Evolutionary conservation across 2,888 invertebrate species (phyloP).

Genomic region (Spilosoma lubricipeda): DNA sequence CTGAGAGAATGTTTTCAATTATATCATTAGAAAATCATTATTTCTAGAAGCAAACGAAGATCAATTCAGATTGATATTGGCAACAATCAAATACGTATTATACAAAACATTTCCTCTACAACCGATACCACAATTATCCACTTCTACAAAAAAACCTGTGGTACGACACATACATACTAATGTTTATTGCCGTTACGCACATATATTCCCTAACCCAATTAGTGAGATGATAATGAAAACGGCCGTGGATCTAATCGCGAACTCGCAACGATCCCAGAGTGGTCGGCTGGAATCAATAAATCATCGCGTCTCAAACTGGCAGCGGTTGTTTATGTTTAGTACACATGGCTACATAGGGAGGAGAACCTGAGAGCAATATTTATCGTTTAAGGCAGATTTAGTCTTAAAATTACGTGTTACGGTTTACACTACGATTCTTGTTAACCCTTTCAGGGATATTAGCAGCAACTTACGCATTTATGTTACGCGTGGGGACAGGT

Average conservation of each 20-base stretch:
- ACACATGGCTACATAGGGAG: slow-evolving; percentile 32
- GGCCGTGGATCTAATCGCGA: slow-evolving; percentile 67
- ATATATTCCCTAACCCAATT: slow-evolving; percentile 66
- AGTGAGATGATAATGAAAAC: slow-evolving; percentile 75
- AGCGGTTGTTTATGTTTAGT: slow-evolving; percentile 50
- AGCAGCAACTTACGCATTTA: background rate
- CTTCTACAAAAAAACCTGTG: slow-evolving; percentile 5
- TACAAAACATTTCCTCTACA: background rate
- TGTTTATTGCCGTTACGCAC: slow-evolving; percentile 27
- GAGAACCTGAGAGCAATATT: background rate
- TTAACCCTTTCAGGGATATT: background rate
- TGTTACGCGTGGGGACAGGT: no score
- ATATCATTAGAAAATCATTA: background rate
- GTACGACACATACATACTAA: slow-evolving; percentile 32
- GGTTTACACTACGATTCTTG: background rate
- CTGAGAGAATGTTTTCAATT: background rate
- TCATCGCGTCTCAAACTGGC: slow-evolving; percentile 78
- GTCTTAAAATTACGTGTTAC: background rate
- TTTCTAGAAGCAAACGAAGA: background rate
- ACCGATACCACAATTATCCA: background rate
- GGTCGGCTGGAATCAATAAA: slow-evolving; percentile 79
- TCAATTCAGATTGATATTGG: background rate
- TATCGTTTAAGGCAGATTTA: background rate
- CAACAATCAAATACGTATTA: background rate
- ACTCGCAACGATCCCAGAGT: slow-evolving; percentile 63